phyloP scores from a whole-genome alignment of 2,888 invertebrate genomes.

The Nycteola revayana region DNA sequence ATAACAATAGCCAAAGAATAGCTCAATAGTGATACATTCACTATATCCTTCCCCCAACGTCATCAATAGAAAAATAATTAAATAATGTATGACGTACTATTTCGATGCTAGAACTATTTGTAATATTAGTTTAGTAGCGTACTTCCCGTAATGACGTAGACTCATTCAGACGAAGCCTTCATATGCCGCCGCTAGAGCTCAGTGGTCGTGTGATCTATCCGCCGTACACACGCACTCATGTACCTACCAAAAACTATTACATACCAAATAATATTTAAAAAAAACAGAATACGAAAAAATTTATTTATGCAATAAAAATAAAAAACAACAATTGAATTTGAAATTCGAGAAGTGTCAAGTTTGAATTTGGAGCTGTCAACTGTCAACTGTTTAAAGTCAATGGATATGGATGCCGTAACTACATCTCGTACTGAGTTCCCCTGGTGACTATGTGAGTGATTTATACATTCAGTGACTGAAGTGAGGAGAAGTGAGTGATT shows the following conservation, averaged over 20 bases:
- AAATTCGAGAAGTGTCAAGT: not conserved
- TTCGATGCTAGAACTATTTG: constrained; percentile 57
- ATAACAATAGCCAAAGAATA: constrained; percentile 17
- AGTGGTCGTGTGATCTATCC: constrained; percentile 77
- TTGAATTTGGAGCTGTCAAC: constrained; percentile 15
- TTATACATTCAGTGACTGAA: constrained; percentile 56
- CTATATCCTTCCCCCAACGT: constrained; percentile 34
- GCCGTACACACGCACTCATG: constrained; percentile 74
- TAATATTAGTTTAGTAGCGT: constrained; percentile 65
- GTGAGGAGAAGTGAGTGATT: constrained; percentile 61
- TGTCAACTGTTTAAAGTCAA: constrained; percentile 55
- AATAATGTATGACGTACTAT: constrained; percentile 54
- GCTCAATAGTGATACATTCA: constrained; percentile 2
- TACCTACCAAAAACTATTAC: constrained; percentile 41
- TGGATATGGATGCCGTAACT: constrained; percentile 53
- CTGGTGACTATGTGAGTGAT: constrained; percentile 69
- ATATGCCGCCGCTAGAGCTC: constrained; percentile 64
- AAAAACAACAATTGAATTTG: not conserved
- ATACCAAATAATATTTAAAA: constrained; percentile 7
- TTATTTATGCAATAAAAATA: not conserved
- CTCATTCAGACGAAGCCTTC: constrained; percentile 68
- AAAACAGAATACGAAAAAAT: constrained; percentile 6
- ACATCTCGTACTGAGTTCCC: constrained; percentile 48
- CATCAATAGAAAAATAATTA: constrained; percentile 52
- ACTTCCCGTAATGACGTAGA: constrained; percentile 77